A percentile compares a stretch with the other conserved stretches of the same genome.
Conservation (phyloP, 37 sponge, comb jelly and placozoan species). For the Chondrosia reniformis region DNA sequence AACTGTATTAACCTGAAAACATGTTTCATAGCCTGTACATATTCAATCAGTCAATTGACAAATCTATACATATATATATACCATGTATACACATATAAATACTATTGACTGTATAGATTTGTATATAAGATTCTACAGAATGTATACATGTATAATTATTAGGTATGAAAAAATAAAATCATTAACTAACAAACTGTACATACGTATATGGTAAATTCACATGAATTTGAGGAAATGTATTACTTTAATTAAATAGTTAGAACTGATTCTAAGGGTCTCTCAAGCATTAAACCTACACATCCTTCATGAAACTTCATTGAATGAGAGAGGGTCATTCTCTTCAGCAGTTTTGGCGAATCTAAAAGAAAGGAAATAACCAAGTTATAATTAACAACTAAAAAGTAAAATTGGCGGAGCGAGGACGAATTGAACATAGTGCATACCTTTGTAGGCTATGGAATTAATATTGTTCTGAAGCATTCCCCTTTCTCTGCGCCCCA, state of each 20-base stretch:
- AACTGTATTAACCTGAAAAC: slow-evolving; percentile 74
- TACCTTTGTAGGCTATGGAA: no score
- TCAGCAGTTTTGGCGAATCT: slow-evolving; percentile 41
- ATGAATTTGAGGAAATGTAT: neutral
- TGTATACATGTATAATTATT: neutral
- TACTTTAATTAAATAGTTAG: neutral
- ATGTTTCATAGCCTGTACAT: no score
- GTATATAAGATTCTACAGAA: neutral
- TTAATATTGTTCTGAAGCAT: no score
- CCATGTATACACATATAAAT: no score
- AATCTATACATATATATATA: no score
- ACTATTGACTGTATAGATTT: no score
- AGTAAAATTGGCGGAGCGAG: no score
- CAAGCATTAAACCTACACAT: slow-evolving; percentile 52
- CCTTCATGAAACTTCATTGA: slow-evolving; percentile 55
- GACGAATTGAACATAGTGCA: no score
- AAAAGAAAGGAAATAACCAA: neutral
- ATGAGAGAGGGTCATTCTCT: slow-evolving; percentile 23
- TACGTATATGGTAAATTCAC: neutral
- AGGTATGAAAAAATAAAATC: neutral
- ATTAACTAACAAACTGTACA: neutral
- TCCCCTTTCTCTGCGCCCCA: no score
- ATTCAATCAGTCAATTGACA: no score
- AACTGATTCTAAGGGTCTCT: neutral
- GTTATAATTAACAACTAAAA: no score